These are phyloP conservation scores for Noctua janthina DNA, from an alignment of 2,888 invertebrate species.

Conservation along the genomic window DNA sequence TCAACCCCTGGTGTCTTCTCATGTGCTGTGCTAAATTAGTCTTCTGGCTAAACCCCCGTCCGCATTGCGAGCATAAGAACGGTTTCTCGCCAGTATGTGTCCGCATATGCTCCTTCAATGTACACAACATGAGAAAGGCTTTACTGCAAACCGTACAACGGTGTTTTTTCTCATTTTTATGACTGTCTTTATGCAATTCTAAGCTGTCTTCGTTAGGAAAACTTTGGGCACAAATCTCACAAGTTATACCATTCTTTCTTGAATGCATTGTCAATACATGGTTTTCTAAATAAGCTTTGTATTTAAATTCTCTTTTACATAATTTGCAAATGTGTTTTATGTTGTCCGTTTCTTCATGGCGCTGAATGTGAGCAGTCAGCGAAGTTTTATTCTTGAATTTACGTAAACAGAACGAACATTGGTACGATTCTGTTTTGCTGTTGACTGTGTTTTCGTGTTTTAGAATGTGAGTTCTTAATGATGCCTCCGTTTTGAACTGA, in stretches of 20 bases:
- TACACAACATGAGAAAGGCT: conserved; percentile 88
- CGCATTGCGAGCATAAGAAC: conserved; percentile 89
- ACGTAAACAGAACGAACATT: conserved; percentile 82
- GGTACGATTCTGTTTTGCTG: conserved; percentile 57
- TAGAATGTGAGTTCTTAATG: conserved; percentile 23
- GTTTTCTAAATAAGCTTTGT: conserved; percentile 88
- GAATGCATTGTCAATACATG: conserved; percentile 87
- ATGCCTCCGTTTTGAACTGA: conserved; percentile 30
- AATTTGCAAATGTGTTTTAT: conserved; percentile 78
- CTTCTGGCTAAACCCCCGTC: conserved; percentile 91
- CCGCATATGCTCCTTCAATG: conserved; percentile 90
- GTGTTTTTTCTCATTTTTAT: conserved; percentile 86
- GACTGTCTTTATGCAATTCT: conserved; percentile 85
- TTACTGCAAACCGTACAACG: conserved; percentile 86
- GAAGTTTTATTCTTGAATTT: conserved; percentile 81
- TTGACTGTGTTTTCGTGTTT: conserved; percentile 36
- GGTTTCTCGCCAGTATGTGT: conserved; percentile 91
- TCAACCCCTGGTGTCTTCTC: conserved; percentile 89
- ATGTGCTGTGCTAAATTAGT: conserved; percentile 91
- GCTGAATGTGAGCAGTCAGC: conserved; percentile 78
- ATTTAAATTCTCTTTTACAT: conserved; percentile 89
- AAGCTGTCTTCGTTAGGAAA: conserved; percentile 85
- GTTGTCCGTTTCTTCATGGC: conserved; percentile 76
- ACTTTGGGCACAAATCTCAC: conserved; percentile 84
- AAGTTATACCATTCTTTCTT: conserved; percentile 84